A percentile compares a stretch with the other conserved stretches of the same genome.
phyloP scores from a whole-genome alignment of 2,113 vertebrate species.

The Dromiciops gliroides region DNA sequence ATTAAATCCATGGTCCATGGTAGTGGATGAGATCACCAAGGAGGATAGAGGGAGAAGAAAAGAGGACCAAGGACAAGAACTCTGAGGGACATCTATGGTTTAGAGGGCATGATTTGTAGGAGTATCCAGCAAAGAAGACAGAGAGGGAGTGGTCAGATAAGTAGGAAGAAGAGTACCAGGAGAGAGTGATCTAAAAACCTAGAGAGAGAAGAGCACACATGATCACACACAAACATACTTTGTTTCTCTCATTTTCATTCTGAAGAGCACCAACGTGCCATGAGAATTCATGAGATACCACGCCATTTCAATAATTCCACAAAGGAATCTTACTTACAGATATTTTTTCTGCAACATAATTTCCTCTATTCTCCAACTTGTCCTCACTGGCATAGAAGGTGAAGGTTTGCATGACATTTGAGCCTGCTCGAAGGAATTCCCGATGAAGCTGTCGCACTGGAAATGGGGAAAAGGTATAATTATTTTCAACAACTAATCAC shows the following conservation, averaged over 20 bases:
- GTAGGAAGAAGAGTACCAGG: too few relatives aligned
- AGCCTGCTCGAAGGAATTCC: conserved; percentile 95
- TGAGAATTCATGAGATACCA: background rate
- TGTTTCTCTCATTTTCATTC: background rate
- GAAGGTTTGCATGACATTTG: conserved; percentile 96
- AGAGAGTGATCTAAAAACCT: too few relatives aligned
- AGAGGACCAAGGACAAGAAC: too few relatives aligned
- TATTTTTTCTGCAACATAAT: conserved; percentile 88
- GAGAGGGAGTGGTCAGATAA: too few relatives aligned
- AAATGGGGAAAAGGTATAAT: conserved; percentile 16
- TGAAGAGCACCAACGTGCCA: background rate
- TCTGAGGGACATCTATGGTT: too few relatives aligned
- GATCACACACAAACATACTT: background rate
- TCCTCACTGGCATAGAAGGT: conserved; percentile 99
- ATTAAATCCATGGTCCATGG: too few relatives aligned
- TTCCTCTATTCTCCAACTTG: conserved; percentile 97
- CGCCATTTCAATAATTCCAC: background rate
- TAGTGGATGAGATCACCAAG: too few relatives aligned
- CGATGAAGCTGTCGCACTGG: conserved; percentile 97
- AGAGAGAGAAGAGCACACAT: too few relatives aligned
- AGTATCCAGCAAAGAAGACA: too few relatives aligned
- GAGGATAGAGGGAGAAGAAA: too few relatives aligned
- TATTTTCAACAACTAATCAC: background rate
- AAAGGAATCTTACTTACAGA: conserved; percentile 86
- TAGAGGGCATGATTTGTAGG: too few relatives aligned